Base-by-base conservation (phyloP, 2,113 vertebrate species). In the Craseonycteris thonglongyai region DNA sequence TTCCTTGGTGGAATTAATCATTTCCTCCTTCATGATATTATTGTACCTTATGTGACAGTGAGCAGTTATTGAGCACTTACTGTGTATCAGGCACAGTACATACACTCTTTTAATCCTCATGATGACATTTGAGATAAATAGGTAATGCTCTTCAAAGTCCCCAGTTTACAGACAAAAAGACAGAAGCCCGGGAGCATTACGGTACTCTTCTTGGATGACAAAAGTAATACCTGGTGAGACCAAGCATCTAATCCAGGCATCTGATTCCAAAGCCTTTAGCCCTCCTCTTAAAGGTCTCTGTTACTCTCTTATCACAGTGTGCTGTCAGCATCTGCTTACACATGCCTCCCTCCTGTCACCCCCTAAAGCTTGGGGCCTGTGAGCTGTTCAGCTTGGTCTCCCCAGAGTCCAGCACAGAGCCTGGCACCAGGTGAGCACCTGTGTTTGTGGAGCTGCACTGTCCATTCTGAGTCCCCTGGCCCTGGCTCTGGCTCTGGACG, bases 211-310 rank as follows among this genome's bases (percentile, higher is more conserved):
- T 22, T 4, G 5, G 63, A 38, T 47, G 47, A n/a, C 54, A 79
- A 30, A 78, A 75, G 28, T 13, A 51, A 28, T 3, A 24, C 8
- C 4, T 1, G 28, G 4, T 8, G 19, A 30, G 59, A 28, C 9
- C 59, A 40, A 16, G 28, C 6, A 5, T 45, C 38, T 1, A 9
- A n/a, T 38, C n/a, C 68, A 7, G 6, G 21, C 13, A 10, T 51
- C 30, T 35, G 59, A 24, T 22, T 30, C 47, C 47, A 65, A 26
- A 72, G 42, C 30, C n/a, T 71, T 65, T 21, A 22, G 3, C 13
- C 33, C 72, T 26, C 0, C 0, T 24, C 6, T 3, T 6, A 35
- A 2, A 38, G 0, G 24, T 40, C 66, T 13, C 6, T 45, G 5
- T 54, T 4, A 45, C 33, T 22, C 15, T 5, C 28, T 24, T 19